Percentiles rank a stretch among this genome's conserved stretches.
These are phyloP conservation scores for Antheraea pernyi DNA, from an alignment of 1,140 invertebrate species.

Conservation along the genomic window DNA sequence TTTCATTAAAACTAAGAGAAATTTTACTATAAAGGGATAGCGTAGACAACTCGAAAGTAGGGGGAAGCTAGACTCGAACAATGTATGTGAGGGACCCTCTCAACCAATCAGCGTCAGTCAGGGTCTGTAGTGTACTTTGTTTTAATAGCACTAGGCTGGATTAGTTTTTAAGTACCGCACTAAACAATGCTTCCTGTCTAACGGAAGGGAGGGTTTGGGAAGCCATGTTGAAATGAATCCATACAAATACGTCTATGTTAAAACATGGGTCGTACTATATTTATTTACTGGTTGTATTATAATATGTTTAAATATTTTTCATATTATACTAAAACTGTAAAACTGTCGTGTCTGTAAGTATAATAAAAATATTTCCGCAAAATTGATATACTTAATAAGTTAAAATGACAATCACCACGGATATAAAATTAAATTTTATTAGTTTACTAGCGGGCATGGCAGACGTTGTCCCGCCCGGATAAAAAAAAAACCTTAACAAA, in stretches of 20 bases:
- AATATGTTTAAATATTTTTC: not conserved
- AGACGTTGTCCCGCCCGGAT: no score
- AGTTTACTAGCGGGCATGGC: no score
- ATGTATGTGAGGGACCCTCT: constrained; percentile 39
- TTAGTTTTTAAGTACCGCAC: constrained; percentile 67
- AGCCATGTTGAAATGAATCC: constrained; percentile 29
- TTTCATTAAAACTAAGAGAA: constrained; percentile 16
- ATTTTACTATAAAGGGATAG: constrained; percentile 22
- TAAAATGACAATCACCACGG: no score
- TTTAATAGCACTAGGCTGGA: constrained; percentile 67
- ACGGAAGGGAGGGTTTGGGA: constrained; percentile 31
- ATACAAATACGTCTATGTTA: constrained; percentile 5
- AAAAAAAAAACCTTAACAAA: no score
- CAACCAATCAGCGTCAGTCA: constrained; percentile 59
- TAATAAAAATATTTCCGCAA: no score
- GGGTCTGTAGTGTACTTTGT: constrained; percentile 56
- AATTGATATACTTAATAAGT: no score
- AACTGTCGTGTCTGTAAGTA: no score
- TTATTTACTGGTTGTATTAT: not conserved
- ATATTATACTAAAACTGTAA: not conserved
- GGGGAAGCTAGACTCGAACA: constrained; percentile 48
- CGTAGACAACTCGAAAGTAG: constrained; percentile 16
- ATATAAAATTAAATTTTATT: no score
- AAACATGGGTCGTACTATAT: not conserved
- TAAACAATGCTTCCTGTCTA: constrained; percentile 45